Conservation (phyloP, 2,797 vertebrate species). For the Chrysocyon brachyurus region DNA sequence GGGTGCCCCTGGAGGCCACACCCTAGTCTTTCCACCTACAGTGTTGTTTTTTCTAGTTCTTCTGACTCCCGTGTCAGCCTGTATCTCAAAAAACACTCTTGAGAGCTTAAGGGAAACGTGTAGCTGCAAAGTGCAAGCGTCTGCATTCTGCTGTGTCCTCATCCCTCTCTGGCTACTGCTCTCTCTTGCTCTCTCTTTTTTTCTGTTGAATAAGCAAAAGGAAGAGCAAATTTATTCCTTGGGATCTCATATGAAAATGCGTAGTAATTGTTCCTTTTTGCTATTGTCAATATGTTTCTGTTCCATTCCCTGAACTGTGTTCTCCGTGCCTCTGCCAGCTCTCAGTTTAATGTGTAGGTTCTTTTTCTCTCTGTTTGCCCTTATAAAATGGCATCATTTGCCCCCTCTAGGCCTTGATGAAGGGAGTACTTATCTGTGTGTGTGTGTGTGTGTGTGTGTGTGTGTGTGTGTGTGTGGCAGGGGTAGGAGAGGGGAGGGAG, state of each 20-base stretch:
- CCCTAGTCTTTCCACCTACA: not conserved
- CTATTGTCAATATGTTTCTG: conserved; percentile 75
- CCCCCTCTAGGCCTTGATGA: not conserved
- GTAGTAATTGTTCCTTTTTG: conserved; percentile 78
- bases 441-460: accelerated
- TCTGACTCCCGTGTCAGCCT: not conserved
- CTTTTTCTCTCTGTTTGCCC: not conserved
- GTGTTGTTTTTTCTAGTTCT: not conserved
- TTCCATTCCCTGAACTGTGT: conserved; percentile 68
- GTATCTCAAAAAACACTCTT: conserved; percentile 36
- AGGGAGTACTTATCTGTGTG: not conserved
- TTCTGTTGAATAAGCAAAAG: conserved; percentile 83
- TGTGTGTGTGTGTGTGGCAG: too few species aligned
- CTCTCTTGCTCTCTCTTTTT: not conserved
- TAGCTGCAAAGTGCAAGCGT: conserved; percentile 45
- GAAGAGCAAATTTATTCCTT: conserved; percentile 72
- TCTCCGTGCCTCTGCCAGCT: conserved; percentile 7
- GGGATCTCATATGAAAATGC: conserved; percentile 68
- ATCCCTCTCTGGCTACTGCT: not conserved
- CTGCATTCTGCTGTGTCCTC: conserved; percentile 59
- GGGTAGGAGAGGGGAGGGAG: not conserved
- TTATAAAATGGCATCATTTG: not conserved
- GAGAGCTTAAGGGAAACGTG: conserved; percentile 32
- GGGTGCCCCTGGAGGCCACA: not conserved
- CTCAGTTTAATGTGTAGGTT: not conserved